phyloP scores from a whole-genome alignment of 2,797 vertebrate species.

The Thripadectes ignobilis region DNA sequence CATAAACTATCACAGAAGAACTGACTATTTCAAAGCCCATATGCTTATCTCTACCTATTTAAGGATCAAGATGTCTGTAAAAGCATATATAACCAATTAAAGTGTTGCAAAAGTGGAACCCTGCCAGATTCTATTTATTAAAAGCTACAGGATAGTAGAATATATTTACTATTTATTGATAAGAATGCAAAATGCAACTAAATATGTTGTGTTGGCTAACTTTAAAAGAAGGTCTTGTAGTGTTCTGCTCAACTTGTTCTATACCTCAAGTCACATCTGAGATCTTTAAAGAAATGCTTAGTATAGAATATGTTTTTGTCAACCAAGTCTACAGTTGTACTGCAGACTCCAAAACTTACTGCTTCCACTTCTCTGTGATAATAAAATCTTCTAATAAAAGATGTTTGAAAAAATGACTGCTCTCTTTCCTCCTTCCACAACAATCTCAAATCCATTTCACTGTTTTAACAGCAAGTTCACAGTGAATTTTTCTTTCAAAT shows the following conservation, averaged over 20 bases:
- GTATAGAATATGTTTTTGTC: neutral
- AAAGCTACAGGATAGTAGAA: neutral
- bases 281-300: neutral
- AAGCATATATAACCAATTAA: neutral
- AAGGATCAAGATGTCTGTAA: neutral
- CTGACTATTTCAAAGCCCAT: neutral
- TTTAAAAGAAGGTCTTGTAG: neutral
- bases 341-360: neutral
- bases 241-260: neutral
- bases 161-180: neutral
- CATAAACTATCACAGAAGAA: neutral
- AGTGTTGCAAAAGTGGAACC: neutral
- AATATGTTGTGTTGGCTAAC: neutral
- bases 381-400: neutral
- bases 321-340: neutral
- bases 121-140: neutral
- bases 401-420: neutral
- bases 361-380: neutral
- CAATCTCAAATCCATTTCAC: neutral
- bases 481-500: neutral
- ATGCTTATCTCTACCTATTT: neutral
- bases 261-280: neutral
- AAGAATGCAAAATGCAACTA: neutral
- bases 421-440: neutral
- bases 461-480: neutral